Conservation (phyloP, 2,797 vertebrate genomes). For the Hippopotamyrus pictus region DNA sequence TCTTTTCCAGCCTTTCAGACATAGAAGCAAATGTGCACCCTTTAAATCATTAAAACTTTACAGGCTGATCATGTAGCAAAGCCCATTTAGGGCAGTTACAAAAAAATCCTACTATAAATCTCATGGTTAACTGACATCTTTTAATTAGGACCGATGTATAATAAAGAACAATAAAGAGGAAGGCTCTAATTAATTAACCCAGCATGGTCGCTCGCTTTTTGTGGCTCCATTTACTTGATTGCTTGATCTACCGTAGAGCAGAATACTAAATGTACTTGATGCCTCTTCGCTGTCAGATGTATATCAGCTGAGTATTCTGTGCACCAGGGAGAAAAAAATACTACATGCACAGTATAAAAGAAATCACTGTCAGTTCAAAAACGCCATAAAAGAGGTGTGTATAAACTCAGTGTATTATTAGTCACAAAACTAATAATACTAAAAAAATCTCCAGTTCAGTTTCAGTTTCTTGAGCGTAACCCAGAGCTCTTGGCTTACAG, state of each 20-base stretch:
- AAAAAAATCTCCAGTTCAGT: not conserved
- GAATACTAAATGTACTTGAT: not conserved
- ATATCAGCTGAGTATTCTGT: not conserved
- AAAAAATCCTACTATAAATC: conserved; percentile 3
- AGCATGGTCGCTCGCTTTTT: not conserved
- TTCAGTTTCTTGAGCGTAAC: not conserved
- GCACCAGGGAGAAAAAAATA: not conserved
- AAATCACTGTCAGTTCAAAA: not conserved
- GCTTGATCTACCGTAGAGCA: not conserved
- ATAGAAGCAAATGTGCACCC: not conserved
- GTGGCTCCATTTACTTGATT: conserved; percentile 13
- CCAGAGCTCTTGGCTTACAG: not conserved
- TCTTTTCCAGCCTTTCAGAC: not conserved
- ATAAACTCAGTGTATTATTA: not conserved
- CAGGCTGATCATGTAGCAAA: not conserved
- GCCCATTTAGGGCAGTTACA: conserved; percentile 14
- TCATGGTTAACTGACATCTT: conserved; percentile 19
- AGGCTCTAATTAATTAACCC: conserved; percentile 16
- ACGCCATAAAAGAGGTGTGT: not conserved
- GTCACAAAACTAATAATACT: not conserved
- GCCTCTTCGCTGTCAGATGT: not conserved
- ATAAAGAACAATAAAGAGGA: conserved; percentile 21
- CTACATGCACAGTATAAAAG: not conserved
- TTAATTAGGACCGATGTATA: conserved; percentile 20
- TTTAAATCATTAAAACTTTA: not conserved